Percentiles rank a stretch among this genome's conserved stretches.
These are phyloP conservation scores for Promerops cafer DNA, from an alignment of 2,113 vertebrate species.

Conservation along the genomic window DNA sequence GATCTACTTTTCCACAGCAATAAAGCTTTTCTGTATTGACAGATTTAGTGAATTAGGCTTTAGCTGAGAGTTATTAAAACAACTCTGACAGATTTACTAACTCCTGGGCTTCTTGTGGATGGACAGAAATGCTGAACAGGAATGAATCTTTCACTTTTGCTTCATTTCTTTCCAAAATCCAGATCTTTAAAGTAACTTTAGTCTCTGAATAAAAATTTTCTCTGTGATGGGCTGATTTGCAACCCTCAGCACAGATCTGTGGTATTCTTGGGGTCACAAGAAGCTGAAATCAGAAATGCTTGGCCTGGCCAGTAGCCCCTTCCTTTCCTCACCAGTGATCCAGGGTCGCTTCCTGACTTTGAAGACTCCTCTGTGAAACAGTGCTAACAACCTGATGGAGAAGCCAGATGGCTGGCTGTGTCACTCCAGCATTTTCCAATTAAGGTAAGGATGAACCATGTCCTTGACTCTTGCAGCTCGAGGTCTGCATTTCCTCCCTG, in stretches of 20 bases:
- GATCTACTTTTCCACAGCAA: constrained; percentile 18
- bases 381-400: not conserved
- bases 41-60: constrained; percentile 58
- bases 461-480: not conserved
- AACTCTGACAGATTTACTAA: constrained; percentile 56
- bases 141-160: not conserved
- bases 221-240: not conserved
- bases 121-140: not conserved
- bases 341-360: not conserved
- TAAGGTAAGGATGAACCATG: not conserved
- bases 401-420: not conserved
- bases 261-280: not conserved
- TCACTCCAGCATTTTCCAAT: not conserved
- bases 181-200: not conserved
- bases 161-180: not conserved
- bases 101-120: not conserved
- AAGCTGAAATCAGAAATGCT: not conserved
- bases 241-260: not conserved
- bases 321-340: not conserved
- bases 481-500: not conserved
- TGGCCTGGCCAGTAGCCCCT: not conserved
- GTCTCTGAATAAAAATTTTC: not conserved
- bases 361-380: not conserved
- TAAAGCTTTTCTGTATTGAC: constrained; percentile 38
- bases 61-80: constrained; percentile 49